Conservation (phyloP, 1,140 invertebrate genomes). For the Mizuhopecten yessoensis region DNA sequence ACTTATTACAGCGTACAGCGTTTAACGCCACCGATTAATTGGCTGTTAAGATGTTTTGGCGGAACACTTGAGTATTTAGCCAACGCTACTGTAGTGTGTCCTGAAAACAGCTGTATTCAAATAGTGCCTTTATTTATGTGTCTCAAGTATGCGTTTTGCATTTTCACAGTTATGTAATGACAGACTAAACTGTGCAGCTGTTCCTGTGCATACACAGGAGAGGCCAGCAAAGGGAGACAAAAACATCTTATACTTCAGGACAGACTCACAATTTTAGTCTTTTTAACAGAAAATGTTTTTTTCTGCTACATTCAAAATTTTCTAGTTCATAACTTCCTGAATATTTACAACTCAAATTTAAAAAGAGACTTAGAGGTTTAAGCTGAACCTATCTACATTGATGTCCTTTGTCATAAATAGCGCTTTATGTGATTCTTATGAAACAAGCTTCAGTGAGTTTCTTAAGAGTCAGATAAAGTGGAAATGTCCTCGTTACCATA, state of each 20-base stretch:
- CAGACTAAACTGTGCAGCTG: background rate
- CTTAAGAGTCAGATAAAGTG: no score
- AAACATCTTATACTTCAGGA: background rate
- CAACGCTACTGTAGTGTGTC: background rate
- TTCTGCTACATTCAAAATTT: no score
- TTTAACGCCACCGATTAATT: background rate
- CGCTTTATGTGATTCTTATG: no score
- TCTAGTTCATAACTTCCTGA: no score
- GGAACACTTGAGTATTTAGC: background rate
- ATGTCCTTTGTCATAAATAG: no score
- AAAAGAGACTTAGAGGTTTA: no score
- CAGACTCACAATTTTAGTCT: no score
- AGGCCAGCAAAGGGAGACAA: background rate
- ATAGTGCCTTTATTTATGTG: background rate
- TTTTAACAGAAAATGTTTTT: no score
- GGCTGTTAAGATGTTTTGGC: background rate
- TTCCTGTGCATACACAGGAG: background rate
- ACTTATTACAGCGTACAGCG: background rate
- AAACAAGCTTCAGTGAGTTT: no score
- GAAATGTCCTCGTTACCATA: no score
- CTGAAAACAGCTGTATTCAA: slow-evolving; percentile 26
- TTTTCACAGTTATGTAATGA: slow-evolving; percentile 17
- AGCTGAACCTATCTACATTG: no score
- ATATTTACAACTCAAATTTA: no score
- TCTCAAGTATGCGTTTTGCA: background rate